Base-by-base conservation (phyloP, 2,888 invertebrate species). In the Mechanitis messenoides region DNA sequence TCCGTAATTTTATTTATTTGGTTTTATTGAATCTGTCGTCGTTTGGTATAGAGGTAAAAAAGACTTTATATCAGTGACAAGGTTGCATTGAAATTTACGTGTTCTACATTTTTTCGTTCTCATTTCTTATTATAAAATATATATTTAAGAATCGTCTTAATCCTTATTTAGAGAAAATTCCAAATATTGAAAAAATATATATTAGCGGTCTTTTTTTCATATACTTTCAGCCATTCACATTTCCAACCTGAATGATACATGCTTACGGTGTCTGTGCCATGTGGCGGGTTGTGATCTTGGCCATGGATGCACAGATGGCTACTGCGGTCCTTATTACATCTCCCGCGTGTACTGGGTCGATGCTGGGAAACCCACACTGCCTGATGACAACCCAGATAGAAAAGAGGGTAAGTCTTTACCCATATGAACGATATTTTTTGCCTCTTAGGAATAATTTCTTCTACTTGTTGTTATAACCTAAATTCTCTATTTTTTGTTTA, bases 271-370 rank as follows among this genome's bases (percentile, higher is more conserved):
- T 68, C 81, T 93, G 11, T 93, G 93, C 69, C 83, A 91, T 70
- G 91, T 92, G n/a, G 85, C 91, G 0, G 88, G 89, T 1, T 93
- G 92, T 66, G 89, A 92, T 74, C 71, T 87, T 58, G 82, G 87
- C 0, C 81, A 88, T 58, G 91, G 90, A 3, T 93, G 93, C 75
- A 78, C 79, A 0, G 85, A 80, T 0, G 92, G 92, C 0, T 92
- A 92, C 76, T 93, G 93, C 73, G 93, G 93, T 0, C 92, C 93
- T 0, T 93, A 92, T 79, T 91, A 91, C 77, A 91, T 93, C 67
- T 92, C 92, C 56, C 83, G 90, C 69, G 85, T 92, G 4, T 93
- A 93, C 77, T 93, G 93, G 93, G 86, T 89, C 3, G 93, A 93
- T 67, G 92, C 92, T 2, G 93, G 92, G 1, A 91, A 91, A 69